Evolutionary conservation across 2,113 vertebrate species (phyloP), one percentile per base, ranked within the genome.

Genomic region (Cervus canadensis): DNA sequence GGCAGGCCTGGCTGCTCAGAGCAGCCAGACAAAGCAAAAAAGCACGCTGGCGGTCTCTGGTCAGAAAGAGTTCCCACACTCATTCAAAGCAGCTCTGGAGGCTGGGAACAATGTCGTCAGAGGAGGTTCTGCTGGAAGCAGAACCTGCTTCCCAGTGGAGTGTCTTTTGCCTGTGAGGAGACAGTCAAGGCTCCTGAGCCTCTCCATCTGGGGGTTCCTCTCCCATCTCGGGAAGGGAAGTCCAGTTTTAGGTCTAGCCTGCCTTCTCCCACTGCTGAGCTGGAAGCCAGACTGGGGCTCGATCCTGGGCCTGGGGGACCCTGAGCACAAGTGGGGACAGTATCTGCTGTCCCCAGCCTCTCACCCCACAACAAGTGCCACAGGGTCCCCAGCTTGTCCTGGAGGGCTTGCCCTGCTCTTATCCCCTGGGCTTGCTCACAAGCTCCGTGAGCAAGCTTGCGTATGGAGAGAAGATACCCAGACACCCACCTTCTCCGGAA

Each of bases 51-150:
- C 21, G 4, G 0, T 26, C 50, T 60, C 21, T 40, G 48, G 28
- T 50, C 52, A 67, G 59, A 59, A 59, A 26, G 52, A 36, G 28
- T 43, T 19, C 45, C 52, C 56, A 25, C 33, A 12, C 21, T 6
- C 15, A 30, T 7, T 67, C 17, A 74, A 82, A 74, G 16, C 43
- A 30, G 8, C 56, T 54, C 33, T 60, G 7, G 4, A 40, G n/a
- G 71, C 33, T 48, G 12, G 10, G 14, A 45, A 23, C 9, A 23
- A 23, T 5, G n/a, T 33, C 4, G 0, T 33, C 87, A 14, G 6
- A 6, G 33, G 30, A 64, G 57, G 26, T 50, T 26, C 4, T 6
- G 16, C 23, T 16, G 16, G 25, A 17, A n/a, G 52, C 60, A 33
- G 17, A 33, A 6, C 12, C 43, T 92, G 28, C 48, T 52, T 76